These are phyloP conservation scores for Pteropus alecto DNA, from an alignment of 2,113 vertebrate species.

Conservation along the genomic window DNA sequence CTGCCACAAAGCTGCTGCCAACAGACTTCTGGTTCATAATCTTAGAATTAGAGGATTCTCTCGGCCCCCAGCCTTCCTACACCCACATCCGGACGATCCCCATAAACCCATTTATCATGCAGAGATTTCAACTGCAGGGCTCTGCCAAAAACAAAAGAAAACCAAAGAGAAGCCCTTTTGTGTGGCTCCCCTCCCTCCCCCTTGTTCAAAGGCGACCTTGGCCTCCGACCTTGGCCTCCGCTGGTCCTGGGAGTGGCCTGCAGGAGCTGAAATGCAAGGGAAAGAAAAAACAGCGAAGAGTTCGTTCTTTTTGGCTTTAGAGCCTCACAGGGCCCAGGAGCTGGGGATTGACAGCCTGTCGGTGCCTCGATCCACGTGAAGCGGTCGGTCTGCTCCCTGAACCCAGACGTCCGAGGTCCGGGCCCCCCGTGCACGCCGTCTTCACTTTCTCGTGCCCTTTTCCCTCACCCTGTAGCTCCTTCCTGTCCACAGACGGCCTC, in stretches of 20 bases:
- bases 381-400: background rate
- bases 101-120: background rate
- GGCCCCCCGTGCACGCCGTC: background rate
- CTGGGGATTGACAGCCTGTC: background rate
- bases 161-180: background rate
- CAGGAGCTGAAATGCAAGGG: background rate
- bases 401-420: background rate
- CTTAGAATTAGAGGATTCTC: background rate
- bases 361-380: background rate
- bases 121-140: background rate
- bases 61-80: fast-evolving
- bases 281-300: background rate
- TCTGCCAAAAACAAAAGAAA: background rate
- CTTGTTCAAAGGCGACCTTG: background rate
- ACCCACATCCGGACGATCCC: too few species aligned
- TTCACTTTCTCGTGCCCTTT: background rate
- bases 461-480: background rate
- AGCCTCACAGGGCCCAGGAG: background rate
- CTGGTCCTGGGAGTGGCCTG: background rate
- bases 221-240: background rate
- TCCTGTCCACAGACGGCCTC: background rate
- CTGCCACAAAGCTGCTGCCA: fast-evolving
- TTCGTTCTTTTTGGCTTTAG: background rate
- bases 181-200: background rate
- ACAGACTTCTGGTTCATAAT: background rate